Conservation (phyloP, 2,113 vertebrate species). For the Menura novaehollandiae region DNA sequence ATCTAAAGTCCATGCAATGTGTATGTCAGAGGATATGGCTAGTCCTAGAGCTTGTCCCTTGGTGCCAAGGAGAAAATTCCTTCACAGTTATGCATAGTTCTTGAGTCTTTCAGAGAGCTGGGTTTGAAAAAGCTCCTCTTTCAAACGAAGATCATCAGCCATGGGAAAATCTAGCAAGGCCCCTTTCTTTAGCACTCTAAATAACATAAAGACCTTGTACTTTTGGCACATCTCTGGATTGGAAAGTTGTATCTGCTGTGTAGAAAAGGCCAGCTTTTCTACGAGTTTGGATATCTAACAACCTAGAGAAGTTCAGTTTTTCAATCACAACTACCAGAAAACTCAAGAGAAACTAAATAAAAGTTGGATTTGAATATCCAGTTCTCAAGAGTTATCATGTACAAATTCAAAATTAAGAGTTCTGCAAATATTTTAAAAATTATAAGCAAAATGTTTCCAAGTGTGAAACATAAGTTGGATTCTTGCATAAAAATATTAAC, state of each 20-base stretch:
- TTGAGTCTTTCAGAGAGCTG: neutral
- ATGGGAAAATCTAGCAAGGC: neutral
- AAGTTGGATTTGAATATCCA: neutral
- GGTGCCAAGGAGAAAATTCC: neutral
- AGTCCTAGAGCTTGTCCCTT: neutral
- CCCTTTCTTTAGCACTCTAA: neutral
- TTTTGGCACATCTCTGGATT: neutral
- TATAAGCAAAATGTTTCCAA: neutral
- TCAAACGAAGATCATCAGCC: neutral
- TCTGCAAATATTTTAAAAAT: neutral
- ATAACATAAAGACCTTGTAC: neutral
- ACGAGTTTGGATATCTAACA: neutral
- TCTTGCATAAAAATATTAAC: neutral
- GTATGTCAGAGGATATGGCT: accelerated
- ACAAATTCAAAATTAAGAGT: neutral
- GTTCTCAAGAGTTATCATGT: neutral
- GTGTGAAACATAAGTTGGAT: neutral
- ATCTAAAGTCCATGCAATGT: neutral
- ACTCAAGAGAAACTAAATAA: neutral
- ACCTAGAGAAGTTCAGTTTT: neutral
- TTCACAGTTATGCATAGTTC: neutral
- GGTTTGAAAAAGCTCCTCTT: neutral
- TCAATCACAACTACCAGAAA: neutral
- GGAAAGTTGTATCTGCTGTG: neutral
- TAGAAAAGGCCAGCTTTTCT: neutral